phyloP scores from a whole-genome alignment of 2,113 vertebrate species.

The Antechinus flavipes region DNA sequence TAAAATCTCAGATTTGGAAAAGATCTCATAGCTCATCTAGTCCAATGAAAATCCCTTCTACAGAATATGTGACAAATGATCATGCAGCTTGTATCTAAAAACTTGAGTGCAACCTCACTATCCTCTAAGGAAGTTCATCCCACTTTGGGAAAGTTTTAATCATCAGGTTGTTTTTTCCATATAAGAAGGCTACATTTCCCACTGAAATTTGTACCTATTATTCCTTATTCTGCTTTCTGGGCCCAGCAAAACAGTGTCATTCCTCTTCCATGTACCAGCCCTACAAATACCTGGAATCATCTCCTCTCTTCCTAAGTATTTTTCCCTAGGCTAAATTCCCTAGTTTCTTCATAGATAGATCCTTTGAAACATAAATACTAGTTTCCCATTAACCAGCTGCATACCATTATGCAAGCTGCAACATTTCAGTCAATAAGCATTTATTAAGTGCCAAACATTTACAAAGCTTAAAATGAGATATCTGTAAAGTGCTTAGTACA shows the following conservation, averaged over 20 bases:
- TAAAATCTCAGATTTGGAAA: background rate
- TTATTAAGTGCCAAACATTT: background rate
- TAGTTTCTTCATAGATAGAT: background rate
- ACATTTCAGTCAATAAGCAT: background rate
- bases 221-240: background rate
- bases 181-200: background rate
- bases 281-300: background rate
- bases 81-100: background rate
- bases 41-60: background rate
- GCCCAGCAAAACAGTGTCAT: background rate
- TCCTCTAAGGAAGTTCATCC: background rate
- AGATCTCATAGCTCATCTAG: background rate
- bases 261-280: background rate
- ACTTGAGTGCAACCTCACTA: background rate
- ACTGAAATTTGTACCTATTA: background rate
- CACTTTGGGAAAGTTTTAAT: background rate
- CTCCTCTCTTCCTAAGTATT: background rate
- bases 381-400: background rate
- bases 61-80: background rate
- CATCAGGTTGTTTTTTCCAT: background rate
- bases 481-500: background rate
- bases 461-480: background rate
- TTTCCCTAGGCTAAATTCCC: background rate
- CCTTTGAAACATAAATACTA: background rate
- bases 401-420: background rate